Conservation (phyloP, 2,797 vertebrate genomes). For the Sebastolobus altivelis region DNA sequence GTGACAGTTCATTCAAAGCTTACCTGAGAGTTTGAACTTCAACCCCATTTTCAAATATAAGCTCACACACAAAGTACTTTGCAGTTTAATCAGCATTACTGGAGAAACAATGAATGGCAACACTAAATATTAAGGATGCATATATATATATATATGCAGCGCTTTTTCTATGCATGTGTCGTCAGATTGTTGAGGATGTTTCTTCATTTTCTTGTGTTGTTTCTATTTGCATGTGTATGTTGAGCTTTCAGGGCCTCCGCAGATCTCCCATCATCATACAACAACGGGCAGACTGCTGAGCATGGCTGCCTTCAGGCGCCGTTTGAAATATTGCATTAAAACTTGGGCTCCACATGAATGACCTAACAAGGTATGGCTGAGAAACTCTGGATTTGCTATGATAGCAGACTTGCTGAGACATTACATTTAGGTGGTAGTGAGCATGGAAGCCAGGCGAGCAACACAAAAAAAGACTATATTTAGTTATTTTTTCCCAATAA, state of each 20-base stretch:
- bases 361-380: slow-evolving; percentile 37
- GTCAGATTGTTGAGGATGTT: background rate
- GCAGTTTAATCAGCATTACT: too few species aligned
- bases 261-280: slow-evolving; percentile 43
- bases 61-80: too few species aligned
- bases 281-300: slow-evolving; percentile 41
- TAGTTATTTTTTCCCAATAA: background rate
- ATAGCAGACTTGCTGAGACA: slow-evolving; percentile 24
- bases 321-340: slow-evolving; percentile 51
- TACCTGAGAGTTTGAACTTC: too few species aligned
- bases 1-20: too few species aligned
- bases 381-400: slow-evolving; percentile 42
- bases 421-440: slow-evolving; percentile 21
- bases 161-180: background rate
- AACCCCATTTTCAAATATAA: too few species aligned
- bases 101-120: too few species aligned
- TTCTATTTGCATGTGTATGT: too few species aligned
- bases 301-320: slow-evolving; percentile 41
- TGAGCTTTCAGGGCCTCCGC: background rate
- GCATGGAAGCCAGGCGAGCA: background rate
- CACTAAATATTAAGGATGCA: too few species aligned
- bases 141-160: background rate
- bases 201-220: too few species aligned
- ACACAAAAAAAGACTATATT: background rate
- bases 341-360: slow-evolving; percentile 32